Evolutionary conservation across 2,888 invertebrate species (phyloP).

Genomic region (Drosophila mimetica): DNA sequence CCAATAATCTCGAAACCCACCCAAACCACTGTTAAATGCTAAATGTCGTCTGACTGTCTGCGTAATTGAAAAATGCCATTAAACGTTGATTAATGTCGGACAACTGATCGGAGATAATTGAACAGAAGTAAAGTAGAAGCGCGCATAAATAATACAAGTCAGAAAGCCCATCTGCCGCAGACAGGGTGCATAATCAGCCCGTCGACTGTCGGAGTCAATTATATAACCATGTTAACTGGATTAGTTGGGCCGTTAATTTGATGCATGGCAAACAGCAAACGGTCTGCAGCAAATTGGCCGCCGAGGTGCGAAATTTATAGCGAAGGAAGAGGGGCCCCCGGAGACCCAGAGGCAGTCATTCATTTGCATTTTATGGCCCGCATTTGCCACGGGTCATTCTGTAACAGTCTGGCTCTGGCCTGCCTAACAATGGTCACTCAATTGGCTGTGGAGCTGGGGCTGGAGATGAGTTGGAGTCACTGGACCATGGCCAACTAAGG

Average conservation of each 20-base stretch:
- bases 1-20: not conserved
- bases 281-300: conserved; percentile 68
- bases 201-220: conserved; percentile 67
- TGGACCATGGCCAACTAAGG: conserved; percentile 72
- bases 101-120: conserved; percentile 58
- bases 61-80: conserved; percentile 77
- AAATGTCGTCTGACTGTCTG: conserved; percentile 71
- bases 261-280: conserved; percentile 59
- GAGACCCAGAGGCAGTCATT: conserved; percentile 50
- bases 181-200: conserved; percentile 18
- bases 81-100: conserved; percentile 58
- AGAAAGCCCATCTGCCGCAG: conserved; percentile 10
- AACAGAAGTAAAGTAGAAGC: conserved; percentile 42
- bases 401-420: conserved; percentile 51
- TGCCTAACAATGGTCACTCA: conserved; percentile 74
- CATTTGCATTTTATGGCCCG: conserved; percentile 78
- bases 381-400: conserved; percentile 81
- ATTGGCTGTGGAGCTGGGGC: conserved; percentile 57
- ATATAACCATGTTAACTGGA: conserved; percentile 73
- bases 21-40: conserved; percentile 48
- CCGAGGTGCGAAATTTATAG: conserved; percentile 75
- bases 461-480: conserved; percentile 48
- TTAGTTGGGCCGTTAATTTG: conserved; percentile 74
- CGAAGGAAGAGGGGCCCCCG: conserved; percentile 3
- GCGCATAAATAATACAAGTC: conserved; percentile 55